A percentile compares a stretch with the other conserved stretches of the same genome.
Evolutionary conservation across 2,797 vertebrate species (phyloP).

Genomic region (Galago senegalensis): DNA sequence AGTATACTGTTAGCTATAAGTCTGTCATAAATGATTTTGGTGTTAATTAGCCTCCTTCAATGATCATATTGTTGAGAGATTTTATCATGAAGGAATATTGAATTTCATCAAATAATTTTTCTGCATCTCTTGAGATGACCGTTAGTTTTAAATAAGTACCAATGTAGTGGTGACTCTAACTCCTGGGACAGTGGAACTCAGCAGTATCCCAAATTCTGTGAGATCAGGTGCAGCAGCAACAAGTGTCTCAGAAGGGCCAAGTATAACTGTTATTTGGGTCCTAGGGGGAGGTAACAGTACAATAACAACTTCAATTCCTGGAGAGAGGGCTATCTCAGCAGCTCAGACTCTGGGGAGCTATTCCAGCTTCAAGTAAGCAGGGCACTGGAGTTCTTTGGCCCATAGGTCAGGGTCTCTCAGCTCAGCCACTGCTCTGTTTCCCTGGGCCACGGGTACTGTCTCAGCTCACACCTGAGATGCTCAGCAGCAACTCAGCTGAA

Average conservation of each 20-base stretch:
- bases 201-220: neutral
- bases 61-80: neutral
- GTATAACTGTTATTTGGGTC: neutral
- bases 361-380: neutral
- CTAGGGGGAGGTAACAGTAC: no score
- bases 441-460: neutral
- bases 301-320: neutral
- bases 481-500: neutral
- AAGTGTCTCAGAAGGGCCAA: neutral
- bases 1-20: neutral
- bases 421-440: neutral
- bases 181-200: no score
- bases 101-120: neutral
- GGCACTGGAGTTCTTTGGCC: neutral
- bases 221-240: neutral
- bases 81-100: neutral
- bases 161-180: neutral
- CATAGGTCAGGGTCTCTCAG: neutral
- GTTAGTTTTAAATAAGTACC: neutral
- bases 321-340: neutral
- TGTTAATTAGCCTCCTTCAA: neutral
- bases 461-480: neutral
- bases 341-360: neutral
- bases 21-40: neutral
- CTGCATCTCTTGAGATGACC: neutral